A percentile compares a stretch with the other conserved stretches of the same genome.
Evolutionary conservation across 2,888 invertebrate genomes (phyloP).

Genomic region (Tridacna crocea): DNA sequence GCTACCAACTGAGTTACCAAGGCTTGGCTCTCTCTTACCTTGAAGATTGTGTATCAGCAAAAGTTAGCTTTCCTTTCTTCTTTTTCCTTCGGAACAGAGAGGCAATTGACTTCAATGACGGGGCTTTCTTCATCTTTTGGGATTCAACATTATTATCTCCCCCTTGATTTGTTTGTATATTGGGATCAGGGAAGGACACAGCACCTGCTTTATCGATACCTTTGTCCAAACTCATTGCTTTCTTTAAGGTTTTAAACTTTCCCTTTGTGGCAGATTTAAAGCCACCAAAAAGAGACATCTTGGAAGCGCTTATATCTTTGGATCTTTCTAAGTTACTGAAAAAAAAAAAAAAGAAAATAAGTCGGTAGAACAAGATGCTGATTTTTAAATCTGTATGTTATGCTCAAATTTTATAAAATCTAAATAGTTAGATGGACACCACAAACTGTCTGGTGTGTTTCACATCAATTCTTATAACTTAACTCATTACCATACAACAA

Average conservation of each 20-base stretch:
- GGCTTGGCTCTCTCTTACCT: slow-evolving; percentile 27
- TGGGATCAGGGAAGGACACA: slow-evolving; percentile 35
- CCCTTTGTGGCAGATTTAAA: slow-evolving; percentile 62
- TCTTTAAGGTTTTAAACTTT: slow-evolving; percentile 66
- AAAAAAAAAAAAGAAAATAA: slow-evolving; percentile 6
- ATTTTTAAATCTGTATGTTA: neutral
- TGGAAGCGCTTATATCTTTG: slow-evolving; percentile 64
- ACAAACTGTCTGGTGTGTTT: neutral
- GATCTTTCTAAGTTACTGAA: slow-evolving; percentile 61
- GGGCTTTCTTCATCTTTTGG: slow-evolving; percentile 64
- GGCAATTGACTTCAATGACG: slow-evolving; percentile 65
- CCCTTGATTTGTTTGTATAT: slow-evolving; percentile 21
- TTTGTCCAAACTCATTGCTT: slow-evolving; percentile 74
- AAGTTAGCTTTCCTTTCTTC: slow-evolving; percentile 54
- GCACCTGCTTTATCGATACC: slow-evolving; percentile 63
- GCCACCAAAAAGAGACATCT: slow-evolving; percentile 56
- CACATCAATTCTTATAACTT: too few relatives aligned
- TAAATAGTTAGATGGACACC: too few relatives aligned
- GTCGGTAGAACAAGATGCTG: neutral
- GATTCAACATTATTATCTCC: slow-evolving; percentile 46
- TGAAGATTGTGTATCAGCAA: slow-evolving; percentile 43
- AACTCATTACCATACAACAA: too few relatives aligned
- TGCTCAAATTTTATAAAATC: too few relatives aligned
- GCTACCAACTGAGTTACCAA: slow-evolving; percentile 1
- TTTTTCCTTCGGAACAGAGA: slow-evolving; percentile 63